A percentile compares a stretch with the other conserved stretches of the same genome.
Evolutionary conservation across 1,140 invertebrate genomes (phyloP).

Genomic region (Temnothorax nylanderi): DNA sequence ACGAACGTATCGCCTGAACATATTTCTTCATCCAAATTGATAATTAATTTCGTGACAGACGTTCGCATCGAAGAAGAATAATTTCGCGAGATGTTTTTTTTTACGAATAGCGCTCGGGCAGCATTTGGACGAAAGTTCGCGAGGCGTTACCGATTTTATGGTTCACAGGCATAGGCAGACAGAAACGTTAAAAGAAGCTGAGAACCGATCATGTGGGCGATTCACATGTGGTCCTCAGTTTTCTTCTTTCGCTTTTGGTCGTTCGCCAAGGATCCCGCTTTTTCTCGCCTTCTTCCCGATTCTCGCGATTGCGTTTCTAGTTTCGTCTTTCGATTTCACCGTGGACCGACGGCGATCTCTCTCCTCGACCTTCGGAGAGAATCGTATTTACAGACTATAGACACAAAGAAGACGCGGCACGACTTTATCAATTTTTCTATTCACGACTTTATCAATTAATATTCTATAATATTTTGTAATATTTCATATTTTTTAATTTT

Average conservation of each 20-base stretch:
- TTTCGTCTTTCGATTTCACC: not conserved
- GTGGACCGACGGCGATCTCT: not conserved
- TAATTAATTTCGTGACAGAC: not conserved
- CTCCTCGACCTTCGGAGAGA: not conserved
- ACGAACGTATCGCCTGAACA: not conserved
- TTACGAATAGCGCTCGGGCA: constrained; percentile 8
- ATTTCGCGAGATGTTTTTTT: constrained; percentile 2
- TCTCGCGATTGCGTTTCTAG: constrained; percentile 36
- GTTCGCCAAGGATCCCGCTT: constrained; percentile 46
- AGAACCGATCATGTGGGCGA: constrained; percentile 60
- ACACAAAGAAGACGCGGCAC: not conserved
- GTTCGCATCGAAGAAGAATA: not conserved
- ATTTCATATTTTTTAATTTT: not conserved
- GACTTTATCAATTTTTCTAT: not conserved
- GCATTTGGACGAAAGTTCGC: constrained; percentile 45
- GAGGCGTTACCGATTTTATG: constrained; percentile 57
- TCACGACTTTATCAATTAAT: not conserved
- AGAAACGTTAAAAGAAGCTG: constrained; percentile 59
- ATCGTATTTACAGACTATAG: not conserved
- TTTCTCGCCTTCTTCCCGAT: constrained; percentile 44
- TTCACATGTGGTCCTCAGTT: constrained; percentile 46
- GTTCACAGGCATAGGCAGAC: constrained; percentile 28
- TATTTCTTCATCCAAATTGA: not conserved
- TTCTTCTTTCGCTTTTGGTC: constrained; percentile 26
- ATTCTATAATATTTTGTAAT: not conserved